phyloP scores from a whole-genome alignment of 2,888 invertebrate species.

The Hyposoter dolosus region DNA sequence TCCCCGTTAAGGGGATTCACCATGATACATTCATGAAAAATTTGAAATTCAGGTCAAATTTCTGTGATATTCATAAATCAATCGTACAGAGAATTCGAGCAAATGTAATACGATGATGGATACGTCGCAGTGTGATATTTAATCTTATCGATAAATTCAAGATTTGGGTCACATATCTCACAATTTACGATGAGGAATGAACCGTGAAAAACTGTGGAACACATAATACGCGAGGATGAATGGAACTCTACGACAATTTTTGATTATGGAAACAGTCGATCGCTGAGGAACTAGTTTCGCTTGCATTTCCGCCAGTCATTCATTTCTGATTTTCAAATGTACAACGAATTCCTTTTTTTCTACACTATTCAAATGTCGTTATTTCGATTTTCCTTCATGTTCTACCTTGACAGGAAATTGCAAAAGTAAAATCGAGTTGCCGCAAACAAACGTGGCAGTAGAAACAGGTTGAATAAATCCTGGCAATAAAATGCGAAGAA shows the following conservation, averaged over 20 bases:
- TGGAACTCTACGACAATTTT: background rate
- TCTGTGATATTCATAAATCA: background rate
- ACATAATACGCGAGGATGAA: background rate
- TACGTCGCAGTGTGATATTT: background rate
- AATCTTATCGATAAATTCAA: slow-evolving; percentile 1
- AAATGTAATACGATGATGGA: background rate
- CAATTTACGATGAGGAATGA: background rate
- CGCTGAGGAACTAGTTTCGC: background rate
- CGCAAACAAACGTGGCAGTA: background rate
- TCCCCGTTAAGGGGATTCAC: too few relatives aligned
- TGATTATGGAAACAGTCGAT: background rate
- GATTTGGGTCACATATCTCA: slow-evolving; percentile 1
- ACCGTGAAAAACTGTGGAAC: background rate
- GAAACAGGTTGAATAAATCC: background rate
- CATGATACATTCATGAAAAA: background rate
- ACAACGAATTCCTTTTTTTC: background rate
- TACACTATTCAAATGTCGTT: background rate
- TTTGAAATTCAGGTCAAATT: background rate
- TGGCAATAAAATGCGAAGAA: background rate
- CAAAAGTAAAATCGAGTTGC: background rate
- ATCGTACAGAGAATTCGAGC: background rate
- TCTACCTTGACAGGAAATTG: background rate
- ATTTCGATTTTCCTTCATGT: background rate
- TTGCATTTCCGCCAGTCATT: background rate
- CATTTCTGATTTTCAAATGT: background rate